Conservation (phyloP, 2,888 invertebrate species). For the Cephus runcator region DNA sequence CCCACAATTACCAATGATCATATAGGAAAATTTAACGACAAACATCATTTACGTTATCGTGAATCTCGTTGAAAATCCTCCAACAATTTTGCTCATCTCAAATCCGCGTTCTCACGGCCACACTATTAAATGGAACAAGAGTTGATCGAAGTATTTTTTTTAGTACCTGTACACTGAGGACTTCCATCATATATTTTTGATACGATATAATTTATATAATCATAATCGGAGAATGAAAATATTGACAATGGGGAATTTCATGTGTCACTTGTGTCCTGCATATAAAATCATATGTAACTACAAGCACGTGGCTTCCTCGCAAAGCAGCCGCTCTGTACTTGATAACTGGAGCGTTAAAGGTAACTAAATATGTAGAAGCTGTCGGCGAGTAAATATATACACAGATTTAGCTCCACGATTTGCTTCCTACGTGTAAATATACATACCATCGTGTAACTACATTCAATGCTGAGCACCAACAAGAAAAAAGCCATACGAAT, state of each 20-base stretch:
- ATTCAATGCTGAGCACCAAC: neutral
- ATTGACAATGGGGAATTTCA: neutral
- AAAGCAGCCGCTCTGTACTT: neutral
- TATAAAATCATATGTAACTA: neutral
- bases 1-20: neutral
- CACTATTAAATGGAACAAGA: constrained; percentile 27
- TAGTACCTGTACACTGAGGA: constrained; percentile 33
- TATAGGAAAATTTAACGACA: constrained; percentile 28
- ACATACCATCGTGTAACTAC: neutral
- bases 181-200: constrained; percentile 2
- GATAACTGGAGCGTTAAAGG: constrained; percentile 8
- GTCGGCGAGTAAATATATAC: neutral
- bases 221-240: neutral
- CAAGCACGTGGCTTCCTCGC: neutral
- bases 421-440: neutral
- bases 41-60: constrained; percentile 41
- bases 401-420: neutral
- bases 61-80: constrained; percentile 29
- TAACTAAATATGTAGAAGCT: constrained; percentile 2
- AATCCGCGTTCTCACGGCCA: constrained; percentile 3
- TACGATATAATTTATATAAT: constrained; percentile 32
- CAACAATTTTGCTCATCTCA: neutral
- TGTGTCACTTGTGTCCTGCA: neutral
- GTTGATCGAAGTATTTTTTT: constrained; percentile 49
- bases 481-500: neutral